Evolutionary conservation across 2,797 vertebrate genomes (phyloP).

Genomic region (Takifugu rubripes): DNA sequence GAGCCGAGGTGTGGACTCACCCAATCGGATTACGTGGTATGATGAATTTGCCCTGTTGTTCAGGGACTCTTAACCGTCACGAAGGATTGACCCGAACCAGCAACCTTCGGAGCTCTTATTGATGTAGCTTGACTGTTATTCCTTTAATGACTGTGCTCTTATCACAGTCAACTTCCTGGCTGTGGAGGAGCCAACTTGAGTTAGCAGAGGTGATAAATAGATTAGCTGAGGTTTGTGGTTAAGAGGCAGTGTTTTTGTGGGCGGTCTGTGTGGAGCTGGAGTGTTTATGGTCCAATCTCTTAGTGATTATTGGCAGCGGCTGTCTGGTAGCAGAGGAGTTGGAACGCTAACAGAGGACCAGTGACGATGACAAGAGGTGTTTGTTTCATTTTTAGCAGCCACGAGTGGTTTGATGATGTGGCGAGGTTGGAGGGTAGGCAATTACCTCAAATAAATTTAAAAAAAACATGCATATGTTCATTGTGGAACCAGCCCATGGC

Average conservation of each 20-base stretch:
- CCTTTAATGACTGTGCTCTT: conserved; percentile 60
- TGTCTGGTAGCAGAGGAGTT: no score
- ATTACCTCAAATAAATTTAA: conserved; percentile 20
- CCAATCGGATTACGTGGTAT: conserved; percentile 72
- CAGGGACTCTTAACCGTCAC: conserved; percentile 69
- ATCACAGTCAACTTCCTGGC: conserved; percentile 52
- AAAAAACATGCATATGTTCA: background rate
- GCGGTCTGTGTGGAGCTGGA: conserved; percentile 24
- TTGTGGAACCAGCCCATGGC: conserved; percentile 10
- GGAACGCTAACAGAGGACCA: no score
- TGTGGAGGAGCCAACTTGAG: conserved; percentile 49
- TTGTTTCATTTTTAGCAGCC: conserved; percentile 49
- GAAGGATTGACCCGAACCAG: conserved; percentile 70
- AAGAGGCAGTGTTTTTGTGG: conserved; percentile 22
- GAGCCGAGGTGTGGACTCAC: conserved; percentile 61
- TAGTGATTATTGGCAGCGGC: no score
- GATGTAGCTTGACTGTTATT: conserved; percentile 64
- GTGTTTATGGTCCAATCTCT: conserved; percentile 9
- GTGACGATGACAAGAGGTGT: no score
- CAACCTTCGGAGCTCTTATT: conserved; percentile 68
- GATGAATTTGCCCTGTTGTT: conserved; percentile 78
- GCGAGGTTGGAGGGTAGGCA: conserved; percentile 26
- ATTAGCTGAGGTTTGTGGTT: conserved; percentile 15
- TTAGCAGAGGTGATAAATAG: conserved; percentile 56
- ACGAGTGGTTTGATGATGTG: conserved; percentile 26